phyloP scores from a whole-genome alignment of 2,113 vertebrate species.

The Gobio gobio region DNA sequence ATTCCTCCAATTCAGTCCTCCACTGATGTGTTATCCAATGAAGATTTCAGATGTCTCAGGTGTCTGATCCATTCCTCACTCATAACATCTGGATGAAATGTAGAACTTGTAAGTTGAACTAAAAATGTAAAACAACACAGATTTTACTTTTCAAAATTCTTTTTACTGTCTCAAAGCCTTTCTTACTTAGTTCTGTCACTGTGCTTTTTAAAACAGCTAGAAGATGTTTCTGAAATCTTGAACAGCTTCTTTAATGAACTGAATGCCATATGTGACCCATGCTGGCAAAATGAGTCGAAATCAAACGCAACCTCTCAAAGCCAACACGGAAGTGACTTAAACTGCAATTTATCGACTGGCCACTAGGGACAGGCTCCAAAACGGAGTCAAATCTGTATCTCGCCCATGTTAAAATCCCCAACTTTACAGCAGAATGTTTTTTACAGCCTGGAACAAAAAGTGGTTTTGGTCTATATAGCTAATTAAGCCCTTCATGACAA shows the following conservation, averaged over 20 bases:
- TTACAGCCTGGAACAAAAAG: no score
- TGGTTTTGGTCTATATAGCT: no score
- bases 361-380: no score
- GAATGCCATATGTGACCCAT: neutral
- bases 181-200: neutral
- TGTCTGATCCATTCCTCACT: slow-evolving; percentile 63
- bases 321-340: no score
- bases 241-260: neutral
- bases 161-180: neutral
- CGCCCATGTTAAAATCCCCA: no score
- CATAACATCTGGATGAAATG: slow-evolving; percentile 62
- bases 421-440: no score
- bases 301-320: no score
- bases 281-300: no score
- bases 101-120: slow-evolving; percentile 76
- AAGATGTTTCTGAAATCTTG: neutral
- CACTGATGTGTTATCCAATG: slow-evolving; percentile 71
- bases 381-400: no score
- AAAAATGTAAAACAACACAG: neutral
- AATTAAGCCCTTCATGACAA: no score
- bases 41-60: slow-evolving; percentile 76
- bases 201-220: no score
- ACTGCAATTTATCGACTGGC: no score
- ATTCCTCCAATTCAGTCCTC: slow-evolving; percentile 56
- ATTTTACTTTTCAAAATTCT: neutral